Evolutionary conservation across 2,888 invertebrate genomes (phyloP).

Genomic region (Melanotus villosus): DNA sequence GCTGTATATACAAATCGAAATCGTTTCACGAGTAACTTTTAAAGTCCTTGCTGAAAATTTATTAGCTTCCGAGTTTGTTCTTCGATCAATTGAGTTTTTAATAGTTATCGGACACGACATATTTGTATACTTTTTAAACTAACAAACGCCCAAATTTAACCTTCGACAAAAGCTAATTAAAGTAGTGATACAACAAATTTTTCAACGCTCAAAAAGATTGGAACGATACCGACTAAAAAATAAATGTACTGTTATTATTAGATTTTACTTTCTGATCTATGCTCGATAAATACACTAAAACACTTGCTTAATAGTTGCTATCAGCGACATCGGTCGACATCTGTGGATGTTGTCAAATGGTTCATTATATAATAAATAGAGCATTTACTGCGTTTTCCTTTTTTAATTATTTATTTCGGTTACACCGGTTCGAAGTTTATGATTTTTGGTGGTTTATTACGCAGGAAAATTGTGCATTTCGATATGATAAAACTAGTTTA

Average conservation of each 20-base stretch:
- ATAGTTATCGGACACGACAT: neutral
- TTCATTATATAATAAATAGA: conserved; percentile 5
- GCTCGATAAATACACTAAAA: conserved; percentile 21
- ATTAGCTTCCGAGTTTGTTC: conserved; percentile 13
- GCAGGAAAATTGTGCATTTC: too few relatives aligned
- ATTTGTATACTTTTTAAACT: neutral
- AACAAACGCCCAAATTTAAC: conserved; percentile 23
- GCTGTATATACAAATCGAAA: too few relatives aligned
- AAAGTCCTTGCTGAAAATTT: neutral
- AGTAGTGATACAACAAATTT: conserved; percentile 36
- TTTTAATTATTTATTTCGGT: too few relatives aligned
- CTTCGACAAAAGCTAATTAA: conserved; percentile 34
- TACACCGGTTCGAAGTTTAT: too few relatives aligned
- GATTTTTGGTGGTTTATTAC: too few relatives aligned
- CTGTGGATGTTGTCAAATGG: conserved; percentile 9
- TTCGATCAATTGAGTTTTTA: neutral
- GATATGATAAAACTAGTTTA: too few relatives aligned
- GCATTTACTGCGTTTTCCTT: neutral
- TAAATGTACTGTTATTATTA: conserved; percentile 28
- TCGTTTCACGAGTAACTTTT: neutral
- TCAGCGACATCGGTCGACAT: conserved; percentile 26
- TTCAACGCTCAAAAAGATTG: conserved; percentile 23
- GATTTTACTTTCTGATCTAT: conserved; percentile 30
- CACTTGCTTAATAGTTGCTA: conserved; percentile 29
- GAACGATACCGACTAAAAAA: conserved; percentile 19